phyloP scores from a whole-genome alignment of 2,888 invertebrate species.

The Phortica magna region DNA sequence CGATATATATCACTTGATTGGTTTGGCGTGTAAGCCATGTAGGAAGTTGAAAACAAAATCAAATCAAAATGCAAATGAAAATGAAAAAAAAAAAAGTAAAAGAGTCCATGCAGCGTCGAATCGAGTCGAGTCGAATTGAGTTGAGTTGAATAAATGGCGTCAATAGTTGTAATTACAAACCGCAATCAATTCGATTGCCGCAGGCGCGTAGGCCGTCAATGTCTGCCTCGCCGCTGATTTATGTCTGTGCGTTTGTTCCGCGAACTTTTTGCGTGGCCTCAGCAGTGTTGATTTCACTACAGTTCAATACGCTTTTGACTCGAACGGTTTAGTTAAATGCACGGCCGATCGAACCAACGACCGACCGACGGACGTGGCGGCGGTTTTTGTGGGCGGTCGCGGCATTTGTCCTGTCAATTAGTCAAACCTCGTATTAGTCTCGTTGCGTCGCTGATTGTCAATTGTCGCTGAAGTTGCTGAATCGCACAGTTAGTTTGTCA shows the following conservation, averaged over 20 bases:
- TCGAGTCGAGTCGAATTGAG: background rate
- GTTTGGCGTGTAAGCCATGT: background rate
- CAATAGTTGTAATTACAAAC: slow-evolving; percentile 23
- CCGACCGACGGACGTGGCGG: too few relatives aligned
- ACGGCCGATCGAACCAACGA: too few relatives aligned
- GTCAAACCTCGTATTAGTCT: slow-evolving; percentile 1
- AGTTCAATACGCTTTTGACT: background rate
- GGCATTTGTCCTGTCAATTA: slow-evolving; percentile 4
- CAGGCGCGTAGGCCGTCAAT: background rate
- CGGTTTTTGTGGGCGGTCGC: too few relatives aligned
- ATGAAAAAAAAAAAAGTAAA: slow-evolving; percentile 35
- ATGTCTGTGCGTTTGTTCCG: background rate
- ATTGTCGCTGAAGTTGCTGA: too few relatives aligned
- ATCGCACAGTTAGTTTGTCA: too few relatives aligned
- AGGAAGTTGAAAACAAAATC: slow-evolving; percentile 7
- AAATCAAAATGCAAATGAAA: slow-evolving; percentile 39
- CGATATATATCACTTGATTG: slow-evolving; percentile 25
- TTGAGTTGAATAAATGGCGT: slow-evolving; percentile 1
- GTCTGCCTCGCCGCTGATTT: background rate
- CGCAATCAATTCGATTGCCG: slow-evolving; percentile 19
- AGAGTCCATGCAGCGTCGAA: background rate
- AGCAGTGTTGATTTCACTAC: background rate
- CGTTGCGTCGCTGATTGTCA: background rate
- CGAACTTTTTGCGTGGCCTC: background rate
- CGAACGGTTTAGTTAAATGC: background rate